phyloP scores from a whole-genome alignment of 2,888 invertebrate genomes.

The Spilarctia lutea region DNA sequence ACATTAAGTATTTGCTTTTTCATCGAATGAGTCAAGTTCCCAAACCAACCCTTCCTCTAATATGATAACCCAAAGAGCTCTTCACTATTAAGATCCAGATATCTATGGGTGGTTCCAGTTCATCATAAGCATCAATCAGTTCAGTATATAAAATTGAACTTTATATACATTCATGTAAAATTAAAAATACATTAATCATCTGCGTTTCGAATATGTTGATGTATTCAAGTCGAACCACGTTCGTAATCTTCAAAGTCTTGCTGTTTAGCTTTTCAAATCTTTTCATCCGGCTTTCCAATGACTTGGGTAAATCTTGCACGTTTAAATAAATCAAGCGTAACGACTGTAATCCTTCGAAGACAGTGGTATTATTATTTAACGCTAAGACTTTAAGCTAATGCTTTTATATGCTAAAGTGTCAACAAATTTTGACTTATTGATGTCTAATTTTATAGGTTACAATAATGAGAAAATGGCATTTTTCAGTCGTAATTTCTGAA shows the following conservation, averaged over 20 bases:
- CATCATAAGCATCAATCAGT: no score
- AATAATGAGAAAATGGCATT: not conserved
- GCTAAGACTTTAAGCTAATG: not conserved
- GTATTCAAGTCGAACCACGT: slow-evolving; percentile 5
- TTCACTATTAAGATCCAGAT: no score
- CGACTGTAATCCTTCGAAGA: not conserved
- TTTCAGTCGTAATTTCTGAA: not conserved
- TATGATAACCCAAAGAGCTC: no score
- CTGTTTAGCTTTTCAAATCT: slow-evolving; percentile 1
- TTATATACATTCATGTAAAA: not conserved
- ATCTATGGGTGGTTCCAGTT: no score
- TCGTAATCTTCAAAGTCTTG: not conserved
- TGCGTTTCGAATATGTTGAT: not conserved
- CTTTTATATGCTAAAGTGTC: not conserved
- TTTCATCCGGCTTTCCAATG: slow-evolving; percentile 1
- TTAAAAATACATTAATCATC: not conserved
- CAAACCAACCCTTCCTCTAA: no score
- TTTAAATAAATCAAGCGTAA: slow-evolving; percentile 7
- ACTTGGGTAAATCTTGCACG: not conserved
- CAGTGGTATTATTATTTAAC: slow-evolving; percentile 6
- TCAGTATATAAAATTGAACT: not conserved
- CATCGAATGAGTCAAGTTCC: no score
- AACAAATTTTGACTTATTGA: not conserved
- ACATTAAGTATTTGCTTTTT: no score
- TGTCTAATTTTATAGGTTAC: not conserved